These are phyloP conservation scores for Jaculus jaculus DNA, from an alignment of 2,113 vertebrate species.

Conservation along the genomic window DNA sequence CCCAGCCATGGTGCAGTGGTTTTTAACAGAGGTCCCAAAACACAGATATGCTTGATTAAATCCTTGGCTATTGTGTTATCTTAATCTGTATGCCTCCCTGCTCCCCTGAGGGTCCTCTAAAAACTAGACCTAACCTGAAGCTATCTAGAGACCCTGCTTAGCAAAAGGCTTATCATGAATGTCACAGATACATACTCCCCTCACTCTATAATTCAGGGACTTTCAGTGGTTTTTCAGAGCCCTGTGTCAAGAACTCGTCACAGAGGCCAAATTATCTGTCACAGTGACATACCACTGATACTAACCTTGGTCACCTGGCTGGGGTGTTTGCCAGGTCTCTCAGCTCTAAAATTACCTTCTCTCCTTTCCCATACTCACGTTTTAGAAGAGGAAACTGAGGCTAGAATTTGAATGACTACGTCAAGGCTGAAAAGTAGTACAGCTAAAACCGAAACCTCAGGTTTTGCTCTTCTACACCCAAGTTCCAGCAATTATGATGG, in stretches of 20 bases:
- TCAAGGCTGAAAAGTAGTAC: neutral
- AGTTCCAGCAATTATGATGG: neutral
- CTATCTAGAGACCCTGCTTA: neutral
- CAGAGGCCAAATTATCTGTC: neutral
- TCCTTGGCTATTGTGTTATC: neutral
- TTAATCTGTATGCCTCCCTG: neutral
- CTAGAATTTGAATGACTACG: neutral
- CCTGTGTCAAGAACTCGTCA: neutral
- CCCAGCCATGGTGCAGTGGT: no score
- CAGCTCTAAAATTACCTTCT: neutral
- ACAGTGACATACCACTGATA: rapidly evolving
- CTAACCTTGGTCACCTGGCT: neutral
- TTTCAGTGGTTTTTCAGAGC: neutral
- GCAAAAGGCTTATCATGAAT: neutral
- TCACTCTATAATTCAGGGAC: neutral
- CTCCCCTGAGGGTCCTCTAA: neutral
- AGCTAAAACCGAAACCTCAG: neutral
- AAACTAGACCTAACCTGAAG: neutral
- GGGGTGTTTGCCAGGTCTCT: neutral
- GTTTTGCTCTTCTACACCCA: neutral
- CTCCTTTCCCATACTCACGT: neutral
- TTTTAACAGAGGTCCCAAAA: neutral
- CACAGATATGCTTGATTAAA: neutral
- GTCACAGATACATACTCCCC: neutral
- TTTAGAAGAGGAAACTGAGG: neutral